Evolutionary conservation across 2,888 invertebrate genomes (phyloP).

Genomic region (Dromius quadrimaculatus): DNA sequence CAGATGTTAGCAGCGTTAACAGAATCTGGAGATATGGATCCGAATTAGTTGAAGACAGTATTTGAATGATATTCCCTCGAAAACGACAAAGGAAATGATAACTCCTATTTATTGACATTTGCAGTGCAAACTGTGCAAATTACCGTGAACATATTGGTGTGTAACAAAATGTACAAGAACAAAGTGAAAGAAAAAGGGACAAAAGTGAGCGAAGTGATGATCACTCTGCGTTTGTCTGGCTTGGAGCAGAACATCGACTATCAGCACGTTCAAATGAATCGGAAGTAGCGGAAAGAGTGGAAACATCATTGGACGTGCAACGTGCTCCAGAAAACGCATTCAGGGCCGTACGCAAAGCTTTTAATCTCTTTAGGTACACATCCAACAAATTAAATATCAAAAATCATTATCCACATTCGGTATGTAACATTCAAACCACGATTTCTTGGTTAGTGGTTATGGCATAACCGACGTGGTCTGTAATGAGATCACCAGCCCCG

Average conservation of each 20-base stretch:
- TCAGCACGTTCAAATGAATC: conserved; percentile 6
- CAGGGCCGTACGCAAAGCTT: conserved; percentile 5
- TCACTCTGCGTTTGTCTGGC: not conserved
- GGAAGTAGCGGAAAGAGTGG: not conserved
- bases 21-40: too few relatives aligned
- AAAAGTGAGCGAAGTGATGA: not conserved
- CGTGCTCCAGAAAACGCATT: not conserved
- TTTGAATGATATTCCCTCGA: too few relatives aligned
- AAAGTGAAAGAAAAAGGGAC: not conserved
- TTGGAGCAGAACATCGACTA: not conserved
- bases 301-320: conserved; percentile 5
- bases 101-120: too few relatives aligned
- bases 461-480: too few relatives aligned
- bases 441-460: not conserved
- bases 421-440: conserved; percentile 12
- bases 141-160: too few relatives aligned
- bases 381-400: too few relatives aligned
- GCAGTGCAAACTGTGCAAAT: too few relatives aligned
- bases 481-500: not conserved
- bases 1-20: too few relatives aligned
- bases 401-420: conserved; percentile 17
- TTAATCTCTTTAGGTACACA: too few relatives aligned
- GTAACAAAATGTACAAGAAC: too few relatives aligned
- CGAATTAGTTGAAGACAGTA: too few relatives aligned
- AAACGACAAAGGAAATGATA: too few relatives aligned